A percentile compares a stretch with the other conserved stretches of the same genome.
These are phyloP conservation scores for Zaprionus tsacasi DNA, from an alignment of 1,140 invertebrate species.

Conservation along the genomic window DNA sequence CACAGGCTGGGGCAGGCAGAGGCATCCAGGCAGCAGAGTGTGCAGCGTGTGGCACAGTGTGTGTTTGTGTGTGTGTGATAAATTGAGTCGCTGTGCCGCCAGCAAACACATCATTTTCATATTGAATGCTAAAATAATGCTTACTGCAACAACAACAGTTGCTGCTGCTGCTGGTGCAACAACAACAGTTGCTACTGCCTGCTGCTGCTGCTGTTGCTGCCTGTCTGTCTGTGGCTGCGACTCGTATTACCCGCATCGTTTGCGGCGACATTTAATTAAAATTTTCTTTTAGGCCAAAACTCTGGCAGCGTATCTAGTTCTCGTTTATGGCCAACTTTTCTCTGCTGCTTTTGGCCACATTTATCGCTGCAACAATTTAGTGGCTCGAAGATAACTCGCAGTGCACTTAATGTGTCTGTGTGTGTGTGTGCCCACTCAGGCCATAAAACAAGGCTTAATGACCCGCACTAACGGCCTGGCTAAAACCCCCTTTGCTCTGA, in stretches of 20 bases:
- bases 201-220: conserved; percentile 8
- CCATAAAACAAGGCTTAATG: conserved; percentile 75
- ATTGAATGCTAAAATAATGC: conserved; percentile 80
- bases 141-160: conserved; percentile 28
- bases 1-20: not conserved
- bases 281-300: conserved; percentile 62
- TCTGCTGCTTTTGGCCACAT: conserved; percentile 31
- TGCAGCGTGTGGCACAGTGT: conserved; percentile 3
- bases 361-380: conserved; percentile 76
- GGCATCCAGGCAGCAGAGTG: not conserved
- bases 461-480: conserved; percentile 53
- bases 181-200: conserved; percentile 7
- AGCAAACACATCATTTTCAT: conserved; percentile 79
- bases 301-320: conserved; percentile 28
- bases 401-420: conserved; percentile 66
- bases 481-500: not conserved
- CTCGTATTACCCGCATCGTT: conserved; percentile 79
- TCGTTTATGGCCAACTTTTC: conserved; percentile 40
- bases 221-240: conserved; percentile 22
- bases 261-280: conserved; percentile 83
- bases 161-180: not conserved
- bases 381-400: conserved; percentile 76
- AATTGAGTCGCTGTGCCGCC: conserved; percentile 72
- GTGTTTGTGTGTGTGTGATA: conserved; percentile 55
- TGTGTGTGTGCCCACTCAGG: conserved; percentile 17